Evolutionary conservation across 1,140 invertebrate species (phyloP), one percentile per base, ranked within the genome.

Genomic region (Elysia chlorotica): DNA sequence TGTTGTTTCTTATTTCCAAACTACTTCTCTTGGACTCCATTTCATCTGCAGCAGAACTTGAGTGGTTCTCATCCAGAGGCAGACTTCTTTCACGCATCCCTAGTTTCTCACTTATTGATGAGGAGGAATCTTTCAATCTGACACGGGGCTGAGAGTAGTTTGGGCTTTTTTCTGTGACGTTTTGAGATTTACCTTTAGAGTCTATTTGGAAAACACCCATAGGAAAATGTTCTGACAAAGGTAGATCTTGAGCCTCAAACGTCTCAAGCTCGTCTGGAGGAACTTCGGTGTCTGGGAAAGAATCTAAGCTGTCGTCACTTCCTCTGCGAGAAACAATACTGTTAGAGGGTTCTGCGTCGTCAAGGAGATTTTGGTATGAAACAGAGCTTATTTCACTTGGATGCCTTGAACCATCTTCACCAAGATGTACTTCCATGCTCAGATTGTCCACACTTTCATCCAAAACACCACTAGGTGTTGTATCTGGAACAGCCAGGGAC

Each of bases 1-100:
- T 86, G 79, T 86, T 86, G 73, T 86, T 86, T 68, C 85, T 71
- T 21, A 86, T 83, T 82, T 86, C 85, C 59, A 85, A 71, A 77
- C 83, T 85, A 72, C 84, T 85, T 54, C 85, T 68, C 70, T 86
- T 86, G 53, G 78, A 79, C 23, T 66, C 70, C 25, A 61, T 62
- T 30, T 77, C 73, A n/a, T 75, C 67, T 66, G 25, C 35, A 35
- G 71, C 72, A 31, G 38, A 28, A 63, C 63, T 63, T 25, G 62
- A n/a, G 5, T 75, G 65, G 10, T 33, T 37, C 19, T 36, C 33
- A 6, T 21, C 57, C 21, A 1, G 23, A 56, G 30, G n/a, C 54
- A 33, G 41, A 37, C 1, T 73, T 68, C 53, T 74, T 71, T 57
- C 73, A 37, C 23, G 56, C 36, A 41, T 28, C 38, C 25, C 48